Conservation (phyloP, 2,113 vertebrate genomes). For the Rhadina sibilatrix region DNA sequence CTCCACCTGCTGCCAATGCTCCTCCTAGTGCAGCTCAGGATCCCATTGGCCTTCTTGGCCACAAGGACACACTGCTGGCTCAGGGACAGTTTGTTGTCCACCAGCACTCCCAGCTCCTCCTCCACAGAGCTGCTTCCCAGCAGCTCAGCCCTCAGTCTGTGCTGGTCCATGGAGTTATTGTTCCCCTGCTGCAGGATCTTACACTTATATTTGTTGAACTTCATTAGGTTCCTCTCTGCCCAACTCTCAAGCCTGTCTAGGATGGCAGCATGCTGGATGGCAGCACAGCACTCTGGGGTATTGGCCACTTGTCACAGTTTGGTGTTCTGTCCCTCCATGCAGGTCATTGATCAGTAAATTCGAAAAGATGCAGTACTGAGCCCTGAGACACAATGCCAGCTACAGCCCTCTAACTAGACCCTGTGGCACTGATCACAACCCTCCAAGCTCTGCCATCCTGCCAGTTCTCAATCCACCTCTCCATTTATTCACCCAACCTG, state of each 20-base stretch:
- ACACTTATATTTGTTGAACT: not conserved
- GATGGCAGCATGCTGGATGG: not conserved
- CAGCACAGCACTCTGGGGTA: not conserved
- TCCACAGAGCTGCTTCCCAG: not conserved
- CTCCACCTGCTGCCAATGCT: rapidly evolving
- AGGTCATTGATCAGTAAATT: not conserved
- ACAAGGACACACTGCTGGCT: not conserved
- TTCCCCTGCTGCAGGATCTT: not conserved
- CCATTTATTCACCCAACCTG: not conserved
- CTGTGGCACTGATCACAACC: not conserved
- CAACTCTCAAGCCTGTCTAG: not conserved
- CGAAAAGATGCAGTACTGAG: not conserved
- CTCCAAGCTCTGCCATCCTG: not conserved
- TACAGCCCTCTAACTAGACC: not conserved
- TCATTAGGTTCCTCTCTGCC: not conserved
- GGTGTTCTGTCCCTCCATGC: not conserved
- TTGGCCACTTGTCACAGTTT: not conserved
- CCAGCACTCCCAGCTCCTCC: not conserved
- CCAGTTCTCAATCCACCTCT: not conserved
- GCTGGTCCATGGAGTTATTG: not conserved
- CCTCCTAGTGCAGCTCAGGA: not conserved
- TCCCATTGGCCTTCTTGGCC: too few relatives aligned
- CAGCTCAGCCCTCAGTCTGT: not conserved
- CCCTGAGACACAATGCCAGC: not conserved
- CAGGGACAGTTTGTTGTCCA: rapidly evolving